phyloP scores from a whole-genome alignment of 1,140 invertebrate genomes.

The Venturia canescens region DNA sequence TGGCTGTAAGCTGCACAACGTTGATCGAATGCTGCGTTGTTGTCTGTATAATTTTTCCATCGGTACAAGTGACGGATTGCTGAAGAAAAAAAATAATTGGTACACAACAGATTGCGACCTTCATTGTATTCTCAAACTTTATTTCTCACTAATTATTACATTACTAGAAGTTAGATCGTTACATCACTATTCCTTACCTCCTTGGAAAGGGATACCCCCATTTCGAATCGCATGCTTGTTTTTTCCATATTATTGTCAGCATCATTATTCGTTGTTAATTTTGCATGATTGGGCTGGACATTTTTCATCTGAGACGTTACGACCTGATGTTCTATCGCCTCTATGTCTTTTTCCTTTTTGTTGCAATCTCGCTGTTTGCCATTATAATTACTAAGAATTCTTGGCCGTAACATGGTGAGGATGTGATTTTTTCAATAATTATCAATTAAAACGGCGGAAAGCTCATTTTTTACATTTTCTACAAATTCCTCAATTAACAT shows the following conservation, averaged over 20 bases:
- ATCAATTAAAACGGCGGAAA: too few relatives aligned
- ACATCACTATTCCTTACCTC: slow-evolving; percentile 1
- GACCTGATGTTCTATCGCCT: not conserved
- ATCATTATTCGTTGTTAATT: not conserved
- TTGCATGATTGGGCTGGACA: not conserved
- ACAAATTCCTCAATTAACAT: too few relatives aligned
- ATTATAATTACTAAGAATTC: not conserved
- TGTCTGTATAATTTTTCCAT: not conserved
- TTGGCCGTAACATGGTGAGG: not conserved
- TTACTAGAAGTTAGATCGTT: not conserved
- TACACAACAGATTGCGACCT: not conserved
- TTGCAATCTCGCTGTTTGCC: not conserved
- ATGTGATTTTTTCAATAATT: not conserved
- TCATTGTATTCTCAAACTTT: not conserved
- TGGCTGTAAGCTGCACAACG: not conserved
- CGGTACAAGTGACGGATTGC: not conserved
- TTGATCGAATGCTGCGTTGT: not conserved
- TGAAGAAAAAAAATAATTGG: not conserved
- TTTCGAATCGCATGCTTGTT: not conserved
- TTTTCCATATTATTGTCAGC: not conserved
- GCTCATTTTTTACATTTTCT: too few relatives aligned
- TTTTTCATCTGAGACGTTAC: not conserved
- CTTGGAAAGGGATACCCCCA: not conserved
- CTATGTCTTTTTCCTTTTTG: not conserved
- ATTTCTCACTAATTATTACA: not conserved